These are phyloP conservation scores for Peromyscus polionotus DNA, from an alignment of 2,113 vertebrate genomes.

Conservation along the genomic window DNA sequence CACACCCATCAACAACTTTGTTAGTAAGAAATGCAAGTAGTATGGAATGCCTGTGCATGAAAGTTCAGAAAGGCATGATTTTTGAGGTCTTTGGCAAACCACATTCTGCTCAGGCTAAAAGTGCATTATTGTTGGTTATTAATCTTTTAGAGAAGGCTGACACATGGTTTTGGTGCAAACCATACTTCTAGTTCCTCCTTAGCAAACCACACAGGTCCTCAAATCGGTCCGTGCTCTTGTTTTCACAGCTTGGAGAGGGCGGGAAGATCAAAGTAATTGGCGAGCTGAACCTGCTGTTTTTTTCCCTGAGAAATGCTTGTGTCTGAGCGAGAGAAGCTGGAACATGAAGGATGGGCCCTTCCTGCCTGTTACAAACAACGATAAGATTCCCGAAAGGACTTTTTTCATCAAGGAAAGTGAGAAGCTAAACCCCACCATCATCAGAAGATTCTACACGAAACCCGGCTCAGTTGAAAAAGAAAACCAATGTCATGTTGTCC, in stretches of 20 bases:
- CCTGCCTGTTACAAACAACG: neutral
- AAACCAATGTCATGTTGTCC: neutral
- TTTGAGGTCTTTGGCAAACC: slow-evolving; percentile 21
- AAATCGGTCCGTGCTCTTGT: slow-evolving; percentile 40
- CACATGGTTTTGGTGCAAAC: slow-evolving; percentile 7
- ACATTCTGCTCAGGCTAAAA: neutral
- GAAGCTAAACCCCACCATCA: neutral
- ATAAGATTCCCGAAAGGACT: neutral
- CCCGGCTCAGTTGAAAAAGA: slow-evolving; percentile 1
- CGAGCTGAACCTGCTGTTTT: slow-evolving; percentile 90
- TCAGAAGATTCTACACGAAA: neutral
- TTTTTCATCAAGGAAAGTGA: neutral
- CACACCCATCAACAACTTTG: neutral
- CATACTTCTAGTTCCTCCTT: neutral
- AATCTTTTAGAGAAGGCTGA: neutral
- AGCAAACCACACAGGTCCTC: neutral
- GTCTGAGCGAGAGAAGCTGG: neutral
- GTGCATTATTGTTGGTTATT: neutral
- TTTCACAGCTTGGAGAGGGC: slow-evolving; percentile 86
- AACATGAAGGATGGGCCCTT: slow-evolving; percentile 64
- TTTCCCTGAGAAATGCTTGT: slow-evolving; percentile 80
- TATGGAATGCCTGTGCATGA: neutral
- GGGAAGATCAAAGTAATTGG: slow-evolving; percentile 90
- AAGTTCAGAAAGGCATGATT: neutral
- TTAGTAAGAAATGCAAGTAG: neutral